These are phyloP conservation scores for Phthorimaea operculella DNA, from an alignment of 1,140 invertebrate genomes.

Conservation along the genomic window DNA sequence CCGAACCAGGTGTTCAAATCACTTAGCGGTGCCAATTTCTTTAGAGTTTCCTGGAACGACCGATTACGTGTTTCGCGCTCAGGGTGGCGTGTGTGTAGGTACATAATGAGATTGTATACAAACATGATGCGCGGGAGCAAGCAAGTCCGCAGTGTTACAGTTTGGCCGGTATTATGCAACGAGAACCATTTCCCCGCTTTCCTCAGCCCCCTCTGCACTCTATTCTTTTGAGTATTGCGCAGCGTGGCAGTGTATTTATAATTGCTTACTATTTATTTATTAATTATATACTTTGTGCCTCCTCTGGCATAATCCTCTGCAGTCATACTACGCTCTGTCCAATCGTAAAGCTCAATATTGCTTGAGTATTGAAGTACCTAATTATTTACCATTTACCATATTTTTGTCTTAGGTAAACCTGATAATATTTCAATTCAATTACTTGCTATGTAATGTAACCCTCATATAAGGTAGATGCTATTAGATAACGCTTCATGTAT, in stretches of 20 bases:
- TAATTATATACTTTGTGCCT: too few species aligned
- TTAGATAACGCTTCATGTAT: neutral
- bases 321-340: too few species aligned
- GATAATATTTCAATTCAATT: neutral
- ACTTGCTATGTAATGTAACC: neutral
- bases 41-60: conserved; percentile 21
- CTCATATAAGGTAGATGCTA: neutral
- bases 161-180: conserved; percentile 53
- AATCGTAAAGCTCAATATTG: too few species aligned
- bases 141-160: conserved; percentile 32
- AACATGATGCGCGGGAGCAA: conserved; percentile 37
- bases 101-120: conserved; percentile 54
- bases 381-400: too few species aligned
- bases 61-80: conserved; percentile 24
- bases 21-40: conserved; percentile 19
- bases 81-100: conserved; percentile 22
- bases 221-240: too few species aligned
- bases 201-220: too few species aligned
- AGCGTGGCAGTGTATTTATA: too few species aligned
- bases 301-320: too few species aligned
- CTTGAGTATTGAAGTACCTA: too few species aligned
- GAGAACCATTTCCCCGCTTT: conserved; percentile 24
- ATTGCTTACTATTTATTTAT: too few species aligned
- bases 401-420: too few species aligned
- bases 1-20: conserved; percentile 13